Evolutionary conservation across 2,113 vertebrate species (phyloP), one percentile per base, ranked within the genome.

Genomic region (Hippocampus mohnikei): DNA sequence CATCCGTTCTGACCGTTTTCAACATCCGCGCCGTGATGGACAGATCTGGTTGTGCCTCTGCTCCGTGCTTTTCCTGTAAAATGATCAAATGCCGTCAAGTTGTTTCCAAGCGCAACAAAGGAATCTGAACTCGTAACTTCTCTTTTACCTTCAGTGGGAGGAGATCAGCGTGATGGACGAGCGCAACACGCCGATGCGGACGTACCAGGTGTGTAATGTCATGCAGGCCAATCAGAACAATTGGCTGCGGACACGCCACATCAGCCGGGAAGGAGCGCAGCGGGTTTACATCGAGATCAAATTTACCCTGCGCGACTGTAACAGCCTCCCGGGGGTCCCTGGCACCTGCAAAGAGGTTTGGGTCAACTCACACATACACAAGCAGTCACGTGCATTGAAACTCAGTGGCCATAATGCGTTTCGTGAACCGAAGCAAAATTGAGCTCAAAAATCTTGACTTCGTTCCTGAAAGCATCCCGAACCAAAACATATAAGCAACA

Each of bases 111-210:
- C 3, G 11, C 29, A 1, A 20, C 55, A 2, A 50, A 61, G 50
- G 44, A 27, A 66, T 48, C 3, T 20, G 0, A 33, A 20, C 29
- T 3, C 3, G 37, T 16, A 44, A 23, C 33, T 37, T 52, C 20
- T 70, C 10, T 71, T 37, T 69, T 37, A 8, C 55, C 0, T 56
- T 67, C 85, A 94, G 94, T 94, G 94, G 94, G 94, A 94, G 84
- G 93, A 94, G 88, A 94, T 94, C 82, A 94, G 93, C 23, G 93
- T 94, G 77, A 94, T 94, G 93, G 93, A 94, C 72, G 93, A 94
- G 62, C 86, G 89, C 73, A 94, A 93, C 88, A 93, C 92, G 0
- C 92, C 93, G 3, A 93, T 92, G 92, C 90, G 92, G 73, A 93
- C 93, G 42, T 94, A 93, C 87, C 93, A 94, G 87, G 93, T 94